Percentiles rank a stretch among this genome's conserved stretches.
These are phyloP conservation scores for Antheraea assamensis DNA, from an alignment of 2,888 invertebrate species.

Conservation along the genomic window DNA sequence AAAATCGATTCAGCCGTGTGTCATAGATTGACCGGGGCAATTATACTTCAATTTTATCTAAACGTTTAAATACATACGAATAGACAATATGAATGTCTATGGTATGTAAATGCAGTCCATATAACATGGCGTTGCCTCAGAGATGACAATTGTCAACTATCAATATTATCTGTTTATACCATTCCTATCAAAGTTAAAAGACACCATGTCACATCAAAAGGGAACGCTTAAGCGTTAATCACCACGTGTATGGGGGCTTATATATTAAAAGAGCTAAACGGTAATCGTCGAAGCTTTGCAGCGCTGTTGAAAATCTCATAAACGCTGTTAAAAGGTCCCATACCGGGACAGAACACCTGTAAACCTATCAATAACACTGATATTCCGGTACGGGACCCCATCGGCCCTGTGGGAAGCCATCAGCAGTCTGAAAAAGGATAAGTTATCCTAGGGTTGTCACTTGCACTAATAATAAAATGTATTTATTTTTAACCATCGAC, in stretches of 20 bases:
- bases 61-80: too few relatives aligned
- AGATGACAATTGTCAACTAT: neutral
- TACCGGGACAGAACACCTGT: slow-evolving; percentile 43
- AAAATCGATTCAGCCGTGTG: too few relatives aligned
- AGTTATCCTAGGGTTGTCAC: slow-evolving; percentile 52
- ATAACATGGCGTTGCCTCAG: neutral
- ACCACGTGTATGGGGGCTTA: neutral
- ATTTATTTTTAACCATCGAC: slow-evolving; percentile 10
- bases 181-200: too few relatives aligned
- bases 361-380: slow-evolving; percentile 55
- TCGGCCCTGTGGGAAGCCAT: slow-evolving; percentile 37
- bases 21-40: too few relatives aligned
- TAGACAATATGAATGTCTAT: too few relatives aligned
- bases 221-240: too few relatives aligned
- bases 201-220: too few relatives aligned
- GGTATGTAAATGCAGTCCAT: neutral
- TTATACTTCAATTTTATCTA: too few relatives aligned
- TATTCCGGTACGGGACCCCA: slow-evolving; percentile 49
- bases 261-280: neutral
- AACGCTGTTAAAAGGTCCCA: slow-evolving; percentile 31
- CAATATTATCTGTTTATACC: too few relatives aligned
- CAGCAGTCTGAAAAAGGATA: slow-evolving; percentile 68
- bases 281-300: neutral
- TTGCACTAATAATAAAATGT: neutral
- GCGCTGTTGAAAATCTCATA: slow-evolving; percentile 28